These are phyloP conservation scores for Branchipolynoe longqiensis DNA, from an alignment of 2,888 invertebrate genomes.

Conservation along the genomic window DNA sequence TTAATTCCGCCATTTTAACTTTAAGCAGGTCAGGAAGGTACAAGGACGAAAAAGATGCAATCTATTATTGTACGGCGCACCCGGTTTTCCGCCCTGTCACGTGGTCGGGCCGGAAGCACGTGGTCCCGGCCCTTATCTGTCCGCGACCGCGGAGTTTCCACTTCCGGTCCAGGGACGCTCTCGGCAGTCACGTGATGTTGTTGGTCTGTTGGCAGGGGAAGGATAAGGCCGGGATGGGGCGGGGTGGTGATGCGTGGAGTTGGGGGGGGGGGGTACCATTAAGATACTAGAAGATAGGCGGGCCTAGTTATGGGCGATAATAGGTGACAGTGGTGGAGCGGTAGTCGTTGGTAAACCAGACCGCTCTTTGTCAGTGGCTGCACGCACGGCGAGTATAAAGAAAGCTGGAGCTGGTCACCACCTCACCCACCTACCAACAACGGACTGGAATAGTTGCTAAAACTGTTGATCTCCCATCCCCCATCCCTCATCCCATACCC, in stretches of 20 bases:
- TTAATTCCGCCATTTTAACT: too few relatives aligned
- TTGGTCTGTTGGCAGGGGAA: neutral
- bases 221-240: neutral
- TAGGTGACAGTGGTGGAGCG: constrained; percentile 1
- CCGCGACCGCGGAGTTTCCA: constrained; percentile 31
- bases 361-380: too few relatives aligned
- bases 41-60: constrained; percentile 19
- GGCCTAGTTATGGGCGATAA: neutral
- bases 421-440: too few relatives aligned
- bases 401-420: too few relatives aligned
- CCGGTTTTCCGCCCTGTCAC: constrained; percentile 23
- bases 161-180: constrained; percentile 31
- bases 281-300: constrained; percentile 34
- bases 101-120: constrained; percentile 23
- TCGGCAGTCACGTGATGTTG: neutral
- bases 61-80: constrained; percentile 28
- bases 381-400: too few relatives aligned
- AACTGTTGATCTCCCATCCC: too few relatives aligned
- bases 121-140: constrained; percentile 26
- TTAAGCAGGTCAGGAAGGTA: too few relatives aligned
- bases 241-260: too few relatives aligned
- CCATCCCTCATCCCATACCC: too few relatives aligned
- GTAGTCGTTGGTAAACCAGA: too few relatives aligned
- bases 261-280: constrained; percentile 23
- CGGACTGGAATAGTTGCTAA: too few relatives aligned